These are phyloP conservation scores for Phaonia tiefii DNA, from an alignment of 2,888 invertebrate genomes.

Conservation along the genomic window DNA sequence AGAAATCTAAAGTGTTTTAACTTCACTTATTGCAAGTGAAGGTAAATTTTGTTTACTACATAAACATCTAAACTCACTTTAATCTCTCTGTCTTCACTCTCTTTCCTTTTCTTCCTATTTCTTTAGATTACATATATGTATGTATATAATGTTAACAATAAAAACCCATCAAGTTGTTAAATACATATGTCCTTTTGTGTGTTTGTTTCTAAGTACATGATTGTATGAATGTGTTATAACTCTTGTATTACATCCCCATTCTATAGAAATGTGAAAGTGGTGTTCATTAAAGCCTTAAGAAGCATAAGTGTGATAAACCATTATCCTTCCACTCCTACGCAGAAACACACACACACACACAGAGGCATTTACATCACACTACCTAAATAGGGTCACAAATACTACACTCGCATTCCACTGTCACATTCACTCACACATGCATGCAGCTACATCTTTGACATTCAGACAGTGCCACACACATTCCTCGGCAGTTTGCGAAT, in stretches of 20 bases:
- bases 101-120: constrained; percentile 1
- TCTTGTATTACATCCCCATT: not conserved
- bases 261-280: constrained; percentile 29
- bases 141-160: constrained; percentile 20
- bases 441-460: constrained; percentile 7
- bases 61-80: not conserved
- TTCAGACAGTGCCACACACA: constrained; percentile 18
- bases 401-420: not conserved
- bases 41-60: too few relatives aligned
- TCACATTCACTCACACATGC: not conserved
- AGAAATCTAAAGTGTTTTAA: too few relatives aligned
- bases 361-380: not conserved
- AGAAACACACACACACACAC: not conserved
- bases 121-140: not conserved
- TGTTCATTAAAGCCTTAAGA: constrained; percentile 50
- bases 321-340: constrained; percentile 16
- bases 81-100: not conserved
- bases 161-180: constrained; percentile 30
- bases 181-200: not conserved
- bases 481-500: constrained; percentile 1
- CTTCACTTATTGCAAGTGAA: too few relatives aligned
- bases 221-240: not conserved
- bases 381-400: not conserved
- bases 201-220: not conserved
- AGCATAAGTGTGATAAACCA: constrained; percentile 54